Evolutionary conservation across 2,113 vertebrate species (phyloP).

Genomic region (Indicator maculatus): DNA sequence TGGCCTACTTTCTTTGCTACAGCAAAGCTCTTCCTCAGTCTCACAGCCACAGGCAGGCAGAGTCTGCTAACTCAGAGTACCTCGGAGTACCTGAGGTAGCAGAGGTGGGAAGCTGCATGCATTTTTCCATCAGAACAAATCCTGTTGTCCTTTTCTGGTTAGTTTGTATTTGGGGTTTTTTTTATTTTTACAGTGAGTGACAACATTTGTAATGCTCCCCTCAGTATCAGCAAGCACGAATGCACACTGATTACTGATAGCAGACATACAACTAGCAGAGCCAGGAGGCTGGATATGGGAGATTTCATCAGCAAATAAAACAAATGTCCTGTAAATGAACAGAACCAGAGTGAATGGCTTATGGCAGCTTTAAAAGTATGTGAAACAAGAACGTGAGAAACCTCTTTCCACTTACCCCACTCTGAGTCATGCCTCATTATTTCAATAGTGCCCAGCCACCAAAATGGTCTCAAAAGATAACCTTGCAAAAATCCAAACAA

Average conservation of each 20-base stretch:
- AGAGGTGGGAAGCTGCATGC: neutral
- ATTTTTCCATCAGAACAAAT: neutral
- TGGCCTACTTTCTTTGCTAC: neutral
- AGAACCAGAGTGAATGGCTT: neutral
- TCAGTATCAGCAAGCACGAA: neutral
- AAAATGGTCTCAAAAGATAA: neutral
- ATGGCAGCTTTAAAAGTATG: neutral
- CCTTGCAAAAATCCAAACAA: neutral
- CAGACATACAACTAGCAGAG: neutral
- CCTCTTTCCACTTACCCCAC: neutral
- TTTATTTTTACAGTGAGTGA: neutral
- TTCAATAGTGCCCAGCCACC: neutral
- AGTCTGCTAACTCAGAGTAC: neutral
- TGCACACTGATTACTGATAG: neutral
- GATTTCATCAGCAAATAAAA: neutral
- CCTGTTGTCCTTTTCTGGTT: neutral
- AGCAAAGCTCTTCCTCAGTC: slow-evolving; percentile 3
- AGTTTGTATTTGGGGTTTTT: too few species aligned
- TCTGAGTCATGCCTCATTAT: rapidly evolving
- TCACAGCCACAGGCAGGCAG: neutral
- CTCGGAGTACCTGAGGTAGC: neutral
- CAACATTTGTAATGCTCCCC: neutral
- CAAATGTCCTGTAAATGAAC: neutral
- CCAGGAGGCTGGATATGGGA: rapidly evolving
- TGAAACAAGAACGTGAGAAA: neutral